Conservation (phyloP, 2,888 invertebrate species). For the Caprella mutica region DNA sequence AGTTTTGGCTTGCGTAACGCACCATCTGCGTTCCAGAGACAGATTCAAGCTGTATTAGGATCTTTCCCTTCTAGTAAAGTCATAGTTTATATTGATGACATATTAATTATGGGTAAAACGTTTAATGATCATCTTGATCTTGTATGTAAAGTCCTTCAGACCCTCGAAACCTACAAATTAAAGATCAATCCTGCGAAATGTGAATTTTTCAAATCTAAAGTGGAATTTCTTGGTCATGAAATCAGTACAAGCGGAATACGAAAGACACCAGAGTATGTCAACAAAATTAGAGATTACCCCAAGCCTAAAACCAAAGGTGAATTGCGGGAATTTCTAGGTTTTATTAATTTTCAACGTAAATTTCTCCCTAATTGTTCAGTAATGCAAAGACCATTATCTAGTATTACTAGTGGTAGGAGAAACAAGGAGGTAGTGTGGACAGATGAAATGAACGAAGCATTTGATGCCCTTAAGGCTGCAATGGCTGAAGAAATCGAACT, state of each 20-base stretch:
- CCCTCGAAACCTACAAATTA: not conserved
- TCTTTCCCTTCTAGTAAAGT: constrained; percentile 1
- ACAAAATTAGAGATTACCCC: not conserved
- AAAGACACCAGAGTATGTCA: not conserved
- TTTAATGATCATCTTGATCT: not conserved
- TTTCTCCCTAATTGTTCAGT: not conserved
- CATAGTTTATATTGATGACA: not conserved
- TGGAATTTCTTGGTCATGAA: not conserved
- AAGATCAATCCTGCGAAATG: not conserved
- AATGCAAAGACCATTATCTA: not conserved
- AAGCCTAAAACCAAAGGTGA: not conserved
- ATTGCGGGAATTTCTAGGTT: not conserved
- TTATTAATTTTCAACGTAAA: not conserved
- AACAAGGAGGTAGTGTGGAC: not conserved
- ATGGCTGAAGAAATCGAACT: not conserved
- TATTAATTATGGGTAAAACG: not conserved
- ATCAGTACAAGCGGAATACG: not conserved
- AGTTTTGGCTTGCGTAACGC: constrained; percentile 5
- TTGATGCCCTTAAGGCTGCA: not conserved
- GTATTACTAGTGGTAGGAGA: not conserved
- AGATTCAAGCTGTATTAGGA: not conserved
- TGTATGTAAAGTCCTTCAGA: not conserved
- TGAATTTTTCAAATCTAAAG: constrained; percentile 1
- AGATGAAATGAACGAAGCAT: not conserved
- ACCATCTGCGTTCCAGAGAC: not conserved